Evolutionary conservation across 2,797 vertebrate species (phyloP).

Genomic region (Rhinichthys osculus): DNA sequence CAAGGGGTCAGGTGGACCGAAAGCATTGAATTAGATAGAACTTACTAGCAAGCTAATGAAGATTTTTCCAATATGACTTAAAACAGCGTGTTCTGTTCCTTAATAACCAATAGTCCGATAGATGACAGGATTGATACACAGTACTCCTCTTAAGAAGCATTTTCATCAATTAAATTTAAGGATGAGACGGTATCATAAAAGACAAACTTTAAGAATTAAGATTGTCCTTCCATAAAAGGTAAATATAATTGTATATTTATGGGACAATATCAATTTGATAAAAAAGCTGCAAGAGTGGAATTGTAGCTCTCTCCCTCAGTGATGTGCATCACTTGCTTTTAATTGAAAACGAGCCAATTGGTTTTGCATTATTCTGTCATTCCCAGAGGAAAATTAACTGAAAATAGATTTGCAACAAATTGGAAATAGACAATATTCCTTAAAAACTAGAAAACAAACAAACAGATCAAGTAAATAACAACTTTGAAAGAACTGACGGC

Average conservation of each 20-base stretch:
- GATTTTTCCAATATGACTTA: constrained; percentile 28
- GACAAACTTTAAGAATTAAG: neutral
- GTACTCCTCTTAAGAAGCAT: neutral
- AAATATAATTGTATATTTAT: neutral
- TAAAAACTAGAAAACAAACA: neutral
- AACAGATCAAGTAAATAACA: neutral
- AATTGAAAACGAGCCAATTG: constrained; percentile 24
- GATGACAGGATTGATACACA: constrained; percentile 8
- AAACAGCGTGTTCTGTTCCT: constrained; percentile 39
- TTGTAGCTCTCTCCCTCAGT: neutral
- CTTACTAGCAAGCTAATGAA: constrained; percentile 45
- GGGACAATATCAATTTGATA: neutral
- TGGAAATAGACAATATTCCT: constrained; percentile 3
- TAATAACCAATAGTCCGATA: constrained; percentile 25
- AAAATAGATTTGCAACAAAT: constrained; percentile 34
- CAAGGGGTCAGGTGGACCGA: constrained; percentile 73
- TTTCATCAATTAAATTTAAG: neutral
- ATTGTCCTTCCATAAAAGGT: neutral
- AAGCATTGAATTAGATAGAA: constrained; percentile 57
- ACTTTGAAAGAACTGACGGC: neutral
- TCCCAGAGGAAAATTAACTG: constrained; percentile 23
- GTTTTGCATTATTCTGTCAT: constrained; percentile 29
- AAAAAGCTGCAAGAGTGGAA: neutral
- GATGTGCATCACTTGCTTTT: constrained; percentile 42
- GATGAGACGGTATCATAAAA: neutral